Base-by-base conservation (phyloP, 2,888 invertebrate genomes). In the Pterostichus madidus region DNA sequence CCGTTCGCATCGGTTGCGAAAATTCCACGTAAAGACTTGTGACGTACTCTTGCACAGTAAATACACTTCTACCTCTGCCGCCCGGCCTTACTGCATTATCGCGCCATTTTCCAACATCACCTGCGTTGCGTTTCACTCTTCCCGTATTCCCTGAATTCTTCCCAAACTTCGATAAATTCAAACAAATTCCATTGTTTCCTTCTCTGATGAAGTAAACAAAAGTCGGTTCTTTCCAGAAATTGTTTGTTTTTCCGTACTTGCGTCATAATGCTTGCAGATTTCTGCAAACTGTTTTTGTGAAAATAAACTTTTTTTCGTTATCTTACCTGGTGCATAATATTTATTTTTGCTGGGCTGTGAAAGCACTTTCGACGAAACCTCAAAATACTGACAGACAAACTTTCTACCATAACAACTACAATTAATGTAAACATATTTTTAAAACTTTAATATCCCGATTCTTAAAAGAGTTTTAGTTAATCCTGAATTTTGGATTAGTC, bases 11-110 rank as follows among this genome's bases (percentile, higher is more conserved):
- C 32, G 31, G 61, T 79, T 79, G 64, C 79, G 49, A 79, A 79
- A 79, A 79, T 79, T 79, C 79, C 79, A 61, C 61, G 79, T 79
- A 79, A 56, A 77, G 61, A 31, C 61, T 56, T 10, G 61, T 79
- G 79, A 79, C 79, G 79, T 79, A 61, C 53, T 79, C 32, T 24
- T 24, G 44, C 68, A 56, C 15, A 17, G 17, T 17, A 56, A 56
- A 56, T 17, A 56, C 13, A 49, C 11, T 17, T 13, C 52, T 8
- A 10, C 52, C 56, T 17, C 13, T 17, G 8, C 8, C 15, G 24
- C 17, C 17, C n/a, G n/a, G 56, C 56, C 15, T 13, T 17, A 13
- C 56, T 64, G 64, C 64, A 64, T 64, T 64, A 32, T 64, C 59
- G 35, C 11, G 11, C 31, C 32, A 31, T 64, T 64, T 64, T 13